Base-by-base conservation (phyloP, 2,113 vertebrate genomes). In the Xenopus borealis region DNA sequence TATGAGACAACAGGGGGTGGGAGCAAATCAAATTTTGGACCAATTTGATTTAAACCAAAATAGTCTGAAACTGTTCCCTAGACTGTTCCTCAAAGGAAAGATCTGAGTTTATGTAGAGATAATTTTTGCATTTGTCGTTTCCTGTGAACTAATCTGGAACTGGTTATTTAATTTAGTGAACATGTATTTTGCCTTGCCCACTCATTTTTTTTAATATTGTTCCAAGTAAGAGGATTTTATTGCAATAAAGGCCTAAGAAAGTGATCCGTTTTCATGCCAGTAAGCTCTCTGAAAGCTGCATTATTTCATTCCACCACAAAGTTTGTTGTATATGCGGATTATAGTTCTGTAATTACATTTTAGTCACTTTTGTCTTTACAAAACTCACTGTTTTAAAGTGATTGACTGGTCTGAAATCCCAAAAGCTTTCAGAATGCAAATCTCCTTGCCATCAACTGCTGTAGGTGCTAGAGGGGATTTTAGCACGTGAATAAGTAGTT, bases 251-350 rank as follows among this genome's bases (percentile, higher is more conserved):
- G 72, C 33, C 45, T 12, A 59, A 62, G 57, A 68, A 68, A 75
- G 65, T 75, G 53, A 68, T 75, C 72, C 46, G 66, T 75, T 75
- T 75, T 75, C 27, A 75, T 62, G 44, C 72, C 72, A 75, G 62
- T 75, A 75, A 75, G 55, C 20, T 62, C 57, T 75, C 65, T 14
- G 19, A 55, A 52, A 61, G 40, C 19, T 19, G 52, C n/a, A 52
- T 75, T 55, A 68, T 68, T 74, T 74, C 61, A 61, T 67, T 68
- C 64, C 19, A 23, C 62, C 57, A 58, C 65, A 50, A 55, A 71
- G 62, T 65, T 68, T 62, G 17, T 52, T 57, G 65, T 68, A 23
- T 68, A 57, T 27, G 46, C n/a, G 72, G 72, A 75, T 75, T 75
- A 75, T 52, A 62, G 65, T 10, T 68, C 66, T 47, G 40, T 75